Conservation (phyloP, 2,113 vertebrate genomes). For the Emydocephalus ijimae region DNA sequence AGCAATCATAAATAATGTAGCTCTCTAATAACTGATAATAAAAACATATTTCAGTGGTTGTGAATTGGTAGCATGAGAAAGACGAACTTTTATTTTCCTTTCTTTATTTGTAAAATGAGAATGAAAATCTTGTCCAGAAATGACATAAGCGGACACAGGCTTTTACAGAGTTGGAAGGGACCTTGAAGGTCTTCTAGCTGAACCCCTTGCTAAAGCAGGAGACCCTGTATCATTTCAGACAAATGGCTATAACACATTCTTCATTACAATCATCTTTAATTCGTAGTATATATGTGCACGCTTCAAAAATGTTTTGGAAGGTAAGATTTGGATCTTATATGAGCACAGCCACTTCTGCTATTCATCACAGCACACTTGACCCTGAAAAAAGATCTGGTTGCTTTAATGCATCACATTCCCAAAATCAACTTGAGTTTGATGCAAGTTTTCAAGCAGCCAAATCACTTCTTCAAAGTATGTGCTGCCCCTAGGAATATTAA, state of each 20-base stretch:
- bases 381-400: background rate
- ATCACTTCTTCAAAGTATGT: background rate
- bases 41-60: background rate
- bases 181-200: background rate
- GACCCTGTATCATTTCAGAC: background rate
- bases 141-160: background rate
- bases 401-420: background rate
- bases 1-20: background rate
- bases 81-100: background rate
- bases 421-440: background rate
- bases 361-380: background rate
- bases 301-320: background rate
- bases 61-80: background rate
- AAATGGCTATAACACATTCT: background rate
- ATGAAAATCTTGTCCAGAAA: background rate
- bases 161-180: background rate
- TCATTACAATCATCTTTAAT: background rate
- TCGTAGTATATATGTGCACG: background rate
- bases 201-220: background rate
- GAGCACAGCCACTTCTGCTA: background rate
- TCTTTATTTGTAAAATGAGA: background rate
- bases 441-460: background rate
- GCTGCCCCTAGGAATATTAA: background rate
- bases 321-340: background rate
- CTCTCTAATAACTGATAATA: background rate